Evolutionary conservation across 2,888 invertebrate genomes (phyloP), one percentile per base, ranked within the genome.

Genomic region (Plagodis pulveraria): DNA sequence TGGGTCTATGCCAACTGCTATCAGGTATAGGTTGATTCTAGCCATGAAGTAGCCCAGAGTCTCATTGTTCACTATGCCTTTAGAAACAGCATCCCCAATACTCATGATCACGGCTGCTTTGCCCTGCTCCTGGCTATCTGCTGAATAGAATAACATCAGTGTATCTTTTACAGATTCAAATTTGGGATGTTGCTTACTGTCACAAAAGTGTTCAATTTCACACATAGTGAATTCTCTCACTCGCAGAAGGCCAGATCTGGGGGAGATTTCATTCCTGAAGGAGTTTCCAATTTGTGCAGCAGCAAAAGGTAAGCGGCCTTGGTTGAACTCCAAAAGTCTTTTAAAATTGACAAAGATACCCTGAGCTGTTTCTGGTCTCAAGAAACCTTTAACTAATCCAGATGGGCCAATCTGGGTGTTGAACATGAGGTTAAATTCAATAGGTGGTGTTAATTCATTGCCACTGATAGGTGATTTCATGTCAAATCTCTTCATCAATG

Each of bases 301-400:
- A 66, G 99, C 99, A 93, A 99, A 99, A 34, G 99, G 99, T 40
- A 99, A 86, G 66, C 95, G 95, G 6, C 99, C 99, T 81, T 98
- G 98, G 86, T 99, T 99, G 85, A 99, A 99, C 86, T 99, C 99
- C 55, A 99, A 87, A 34, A 99, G 93, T 10, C 99, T 94, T 86
- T 99, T 99, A 85, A 99, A 99, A 89, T 99, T 99, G 0, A 99
- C 99, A 91, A 99, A 99, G 71, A 99, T 99, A 34, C 99, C 99
- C 87, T 99, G 99, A 0, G 99, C 99, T 10, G 99, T 99, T 93
- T 99, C 99, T 32, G 99, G 99, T 61, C 99, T 95, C 32, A 99
- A 93, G 82, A 96, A 99, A 92, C 98, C 99, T 92, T 98, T 98
- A 1, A 98, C 94, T 56, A 97, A 91, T 0, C 99, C 99, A 62